Evolutionary conservation across 2,797 vertebrate species (phyloP).

Genomic region (Coregonus suidteri): DNA sequence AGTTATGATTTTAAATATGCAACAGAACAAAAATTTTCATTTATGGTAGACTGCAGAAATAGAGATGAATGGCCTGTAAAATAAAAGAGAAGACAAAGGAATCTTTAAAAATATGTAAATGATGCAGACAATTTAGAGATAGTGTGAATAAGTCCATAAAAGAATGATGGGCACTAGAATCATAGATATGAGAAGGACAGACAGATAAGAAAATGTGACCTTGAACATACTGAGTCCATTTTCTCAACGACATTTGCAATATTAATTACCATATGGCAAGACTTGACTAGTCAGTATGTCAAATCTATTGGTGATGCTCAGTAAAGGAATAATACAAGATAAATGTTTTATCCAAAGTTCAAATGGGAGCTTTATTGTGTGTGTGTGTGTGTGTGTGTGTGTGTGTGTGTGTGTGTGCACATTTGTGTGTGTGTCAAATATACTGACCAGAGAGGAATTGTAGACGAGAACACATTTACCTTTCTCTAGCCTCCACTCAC

Average conservation of each 20-base stretch:
- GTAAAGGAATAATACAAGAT: not conserved
- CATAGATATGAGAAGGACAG: not conserved
- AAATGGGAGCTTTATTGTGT: not conserved
- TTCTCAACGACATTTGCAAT: not conserved
- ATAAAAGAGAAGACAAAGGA: not conserved
- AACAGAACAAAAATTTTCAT: constrained; percentile 1
- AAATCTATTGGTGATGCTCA: not conserved
- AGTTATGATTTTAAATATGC: not conserved
- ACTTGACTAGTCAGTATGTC: not conserved
- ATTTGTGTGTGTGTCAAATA: not conserved
- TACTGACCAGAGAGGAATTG: not conserved
- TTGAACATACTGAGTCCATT: not conserved
- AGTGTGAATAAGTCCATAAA: not conserved
- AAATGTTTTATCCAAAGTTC: not conserved
- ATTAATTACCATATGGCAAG: not conserved
- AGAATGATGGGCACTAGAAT: not conserved
- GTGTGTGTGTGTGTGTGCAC: not conserved
- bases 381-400: not conserved
- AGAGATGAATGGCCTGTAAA: not conserved
- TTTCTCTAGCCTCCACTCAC: constrained; percentile 36
- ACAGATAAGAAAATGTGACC: not conserved
- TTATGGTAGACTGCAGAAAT: not conserved
- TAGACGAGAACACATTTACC: constrained; percentile 30
- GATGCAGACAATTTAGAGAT: not conserved
- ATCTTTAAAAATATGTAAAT: not conserved